Evolutionary conservation across 2,888 invertebrate species (phyloP).

Genomic region (Hypsopygia costalis): DNA sequence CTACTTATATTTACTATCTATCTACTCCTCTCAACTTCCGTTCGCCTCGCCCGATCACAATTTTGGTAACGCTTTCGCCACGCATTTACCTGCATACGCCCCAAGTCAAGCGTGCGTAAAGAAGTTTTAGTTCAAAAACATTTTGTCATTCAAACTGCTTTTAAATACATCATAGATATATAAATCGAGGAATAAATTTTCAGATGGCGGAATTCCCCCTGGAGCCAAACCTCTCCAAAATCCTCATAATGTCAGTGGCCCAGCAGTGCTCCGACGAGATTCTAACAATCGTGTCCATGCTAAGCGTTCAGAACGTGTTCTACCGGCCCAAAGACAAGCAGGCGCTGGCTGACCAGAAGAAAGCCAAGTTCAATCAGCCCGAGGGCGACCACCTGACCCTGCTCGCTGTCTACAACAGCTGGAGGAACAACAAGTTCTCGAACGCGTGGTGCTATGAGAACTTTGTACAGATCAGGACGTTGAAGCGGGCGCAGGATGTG

Average conservation of each 20-base stretch:
- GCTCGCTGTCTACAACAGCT: constrained; percentile 99
- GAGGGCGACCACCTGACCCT: constrained; percentile 99
- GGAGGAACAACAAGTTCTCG: constrained; percentile 99
- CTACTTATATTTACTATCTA: too few species aligned
- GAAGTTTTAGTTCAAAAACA: too few species aligned
- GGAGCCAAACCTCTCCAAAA: constrained; percentile 98
- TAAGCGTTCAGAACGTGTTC: constrained; percentile 99
- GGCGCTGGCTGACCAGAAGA: constrained; percentile 98
- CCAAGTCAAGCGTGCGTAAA: too few species aligned
- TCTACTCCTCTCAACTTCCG: too few species aligned
- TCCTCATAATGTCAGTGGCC: constrained; percentile 99
- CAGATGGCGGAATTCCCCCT: constrained; percentile 99
- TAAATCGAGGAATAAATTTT: too few species aligned
- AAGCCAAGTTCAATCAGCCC: constrained; percentile 99
- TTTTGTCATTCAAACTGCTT: too few species aligned
- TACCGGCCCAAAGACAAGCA: constrained; percentile 95
- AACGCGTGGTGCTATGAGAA: constrained; percentile 99
- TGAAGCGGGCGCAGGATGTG: constrained; percentile 98
- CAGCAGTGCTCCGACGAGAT: constrained; percentile 99
- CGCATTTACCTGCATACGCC: too few species aligned
- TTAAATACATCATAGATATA: too few species aligned
- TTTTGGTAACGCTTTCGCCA: too few species aligned
- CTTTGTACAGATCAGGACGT: constrained; percentile 97
- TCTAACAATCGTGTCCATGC: constrained; percentile 98
- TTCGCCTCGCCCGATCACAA: too few species aligned